Evolutionary conservation across 2,888 invertebrate genomes (phyloP), one percentile per base, ranked within the genome.

Genomic region (Vanessa cardui): DNA sequence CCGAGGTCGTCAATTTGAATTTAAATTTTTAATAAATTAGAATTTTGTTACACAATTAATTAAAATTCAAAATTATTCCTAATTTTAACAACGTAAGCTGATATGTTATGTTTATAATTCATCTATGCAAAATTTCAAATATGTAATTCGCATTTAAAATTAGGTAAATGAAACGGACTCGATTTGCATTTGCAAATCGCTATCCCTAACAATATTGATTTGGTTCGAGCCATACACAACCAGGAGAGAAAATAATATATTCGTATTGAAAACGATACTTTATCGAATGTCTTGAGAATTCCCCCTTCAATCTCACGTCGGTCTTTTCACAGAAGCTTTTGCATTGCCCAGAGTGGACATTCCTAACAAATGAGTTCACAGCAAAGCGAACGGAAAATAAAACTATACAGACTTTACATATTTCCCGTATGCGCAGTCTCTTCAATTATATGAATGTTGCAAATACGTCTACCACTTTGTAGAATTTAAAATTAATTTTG

Each of bases 401-500:
- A 84, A 84, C 76, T 67, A 66, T 50, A 58, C 65, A 74, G 76
- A 80, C 77, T 79, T 81, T 79, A 84, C 80, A 83, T 80, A 83
- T 77, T 78, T 76, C 78, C 75, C 72, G 71, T 73, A 73, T 78
- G 73, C 74, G 39, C 39, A 75, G 76, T 77, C 78, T 77, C 78
- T 82, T 79, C 80, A 85, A 84, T 86, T 85, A 86, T 80, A 82
- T 79, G 69, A 69, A 71, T 78, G 78, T 78, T 75, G 81, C 77
- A 78, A 81, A 79, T 78, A 80, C 74, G 74, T 77, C 77, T 63
- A 75, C 75, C 77, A 77, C 76, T 81, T 80, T 79, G 79, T 77
- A 70, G 76, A 78, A 78, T 80, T 78, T 76, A 68, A 82, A 83
- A 84, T 87, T 83, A 85, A 83, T 87, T 83, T 83, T 77, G 77